Evolutionary conservation across 2,888 invertebrate genomes (phyloP).

Genomic region (Caenorhabditis drosophilae): DNA sequence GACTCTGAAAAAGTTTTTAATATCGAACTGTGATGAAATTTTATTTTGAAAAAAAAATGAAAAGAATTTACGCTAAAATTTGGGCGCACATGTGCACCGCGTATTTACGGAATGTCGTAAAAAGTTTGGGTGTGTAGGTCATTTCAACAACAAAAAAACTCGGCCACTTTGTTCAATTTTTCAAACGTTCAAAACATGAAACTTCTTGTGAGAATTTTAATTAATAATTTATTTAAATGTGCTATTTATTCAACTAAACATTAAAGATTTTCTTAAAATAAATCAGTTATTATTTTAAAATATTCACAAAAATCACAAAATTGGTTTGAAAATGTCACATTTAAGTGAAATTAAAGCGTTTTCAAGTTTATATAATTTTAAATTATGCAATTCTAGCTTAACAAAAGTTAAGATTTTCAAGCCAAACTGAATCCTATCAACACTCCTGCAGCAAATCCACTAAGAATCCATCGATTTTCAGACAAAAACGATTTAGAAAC

Average conservation of each 20-base stretch:
- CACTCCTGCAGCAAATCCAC: slow-evolving; percentile 34
- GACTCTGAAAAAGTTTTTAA: slow-evolving; percentile 5
- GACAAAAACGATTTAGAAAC: slow-evolving; percentile 21
- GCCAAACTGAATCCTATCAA: slow-evolving; percentile 35
- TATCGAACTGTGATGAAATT: slow-evolving; percentile 13
- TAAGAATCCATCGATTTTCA: slow-evolving; percentile 31
- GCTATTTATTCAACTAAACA: too few species aligned
- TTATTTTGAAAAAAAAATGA: slow-evolving; percentile 9
- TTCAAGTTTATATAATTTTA: slow-evolving; percentile 1
- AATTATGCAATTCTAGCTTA: too few species aligned
- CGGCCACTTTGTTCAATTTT: too few species aligned
- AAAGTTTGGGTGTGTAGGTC: neutral
- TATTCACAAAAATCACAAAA: neutral
- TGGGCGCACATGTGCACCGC: slow-evolving; percentile 11
- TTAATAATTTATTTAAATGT: too few species aligned
- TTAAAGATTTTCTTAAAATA: too few species aligned
- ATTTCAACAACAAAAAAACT: neutral
- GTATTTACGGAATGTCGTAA: slow-evolving; percentile 28
- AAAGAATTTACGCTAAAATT: slow-evolving; percentile 9
- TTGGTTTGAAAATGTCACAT: too few species aligned
- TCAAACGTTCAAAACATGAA: too few species aligned
- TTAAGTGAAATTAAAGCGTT: slow-evolving; percentile 6
- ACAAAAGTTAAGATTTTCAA: slow-evolving; percentile 26
- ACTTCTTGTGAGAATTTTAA: too few species aligned
- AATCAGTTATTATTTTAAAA: too few species aligned